A percentile compares a stretch with the other conserved stretches of the same genome.
These are phyloP conservation scores for Myotis lucifugus DNA, from an alignment of 2,113 vertebrate species.

Conservation along the genomic window DNA sequence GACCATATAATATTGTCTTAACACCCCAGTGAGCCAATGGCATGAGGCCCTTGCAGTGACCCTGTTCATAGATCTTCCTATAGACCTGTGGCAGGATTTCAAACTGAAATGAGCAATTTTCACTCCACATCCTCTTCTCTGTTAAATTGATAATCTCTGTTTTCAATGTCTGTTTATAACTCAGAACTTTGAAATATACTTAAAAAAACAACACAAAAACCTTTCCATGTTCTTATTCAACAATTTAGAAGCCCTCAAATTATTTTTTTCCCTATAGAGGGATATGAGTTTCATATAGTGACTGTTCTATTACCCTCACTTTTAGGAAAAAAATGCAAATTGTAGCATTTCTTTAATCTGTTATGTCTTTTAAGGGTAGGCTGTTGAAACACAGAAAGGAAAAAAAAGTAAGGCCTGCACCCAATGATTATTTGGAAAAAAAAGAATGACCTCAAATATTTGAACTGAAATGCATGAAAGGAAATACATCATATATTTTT, in stretches of 20 bases:
- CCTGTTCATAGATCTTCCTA: neutral
- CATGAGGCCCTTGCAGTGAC: too few species aligned
- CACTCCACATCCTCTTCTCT: neutral
- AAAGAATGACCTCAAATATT: constrained; percentile 67
- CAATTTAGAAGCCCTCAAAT: constrained; percentile 21
- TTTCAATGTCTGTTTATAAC: neutral
- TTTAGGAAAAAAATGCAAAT: constrained; percentile 39
- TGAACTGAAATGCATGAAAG: constrained; percentile 63
- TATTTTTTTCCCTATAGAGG: neutral
- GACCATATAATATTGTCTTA: neutral
- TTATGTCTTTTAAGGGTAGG: constrained; percentile 31
- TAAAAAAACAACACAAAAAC: neutral
- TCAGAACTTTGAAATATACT: neutral
- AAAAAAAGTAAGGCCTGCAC: neutral
- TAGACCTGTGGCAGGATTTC: neutral
- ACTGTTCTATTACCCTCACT: neutral
- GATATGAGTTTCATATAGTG: neutral
- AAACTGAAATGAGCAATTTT: neutral
- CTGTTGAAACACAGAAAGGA: constrained; percentile 57
- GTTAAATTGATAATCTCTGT: neutral
- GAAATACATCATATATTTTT: constrained; percentile 72
- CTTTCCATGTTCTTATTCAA: constrained; percentile 35
- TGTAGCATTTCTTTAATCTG: constrained; percentile 54
- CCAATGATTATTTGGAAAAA: constrained; percentile 65
- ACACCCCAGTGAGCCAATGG: neutral